Evolutionary conservation across 2,113 vertebrate genomes (phyloP).

Genomic region (Hyaena hyaena): DNA sequence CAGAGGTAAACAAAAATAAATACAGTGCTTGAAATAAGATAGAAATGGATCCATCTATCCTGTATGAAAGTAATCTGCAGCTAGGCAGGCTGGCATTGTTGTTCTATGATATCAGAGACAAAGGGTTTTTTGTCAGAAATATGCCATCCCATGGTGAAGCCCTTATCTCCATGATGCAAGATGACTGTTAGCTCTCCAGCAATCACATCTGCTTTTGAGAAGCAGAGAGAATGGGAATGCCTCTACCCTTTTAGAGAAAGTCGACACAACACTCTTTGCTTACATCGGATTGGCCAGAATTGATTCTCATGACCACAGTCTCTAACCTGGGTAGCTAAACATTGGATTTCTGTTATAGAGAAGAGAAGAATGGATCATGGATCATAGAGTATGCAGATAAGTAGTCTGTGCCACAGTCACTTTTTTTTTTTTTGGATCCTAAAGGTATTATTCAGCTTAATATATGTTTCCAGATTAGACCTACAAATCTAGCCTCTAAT

Average conservation of each 20-base stretch:
- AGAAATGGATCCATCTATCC: neutral
- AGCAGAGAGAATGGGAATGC: neutral
- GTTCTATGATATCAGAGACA: neutral
- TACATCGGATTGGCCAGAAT: neutral
- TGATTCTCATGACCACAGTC: neutral
- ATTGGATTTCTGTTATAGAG: neutral
- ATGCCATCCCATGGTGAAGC: neutral
- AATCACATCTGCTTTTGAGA: neutral
- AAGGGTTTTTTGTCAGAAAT: neutral
- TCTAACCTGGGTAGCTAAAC: neutral
- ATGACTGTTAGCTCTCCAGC: neutral
- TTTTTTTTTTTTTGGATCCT: neutral
- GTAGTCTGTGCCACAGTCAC: neutral
- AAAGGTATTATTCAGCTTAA: neutral
- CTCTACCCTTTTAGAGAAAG: neutral
- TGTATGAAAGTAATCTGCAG: neutral
- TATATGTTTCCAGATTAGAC: neutral
- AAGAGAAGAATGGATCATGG: neutral
- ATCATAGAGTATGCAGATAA: neutral
- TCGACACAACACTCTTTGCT: neutral
- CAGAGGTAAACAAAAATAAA: neutral
- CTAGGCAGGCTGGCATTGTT: neutral
- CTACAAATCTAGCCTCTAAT: neutral
- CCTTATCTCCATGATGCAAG: neutral
- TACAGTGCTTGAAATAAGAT: neutral